A percentile compares a stretch with the other conserved stretches of the same genome.
These are phyloP conservation scores for Rhabdomys dilectus DNA, from an alignment of 2,113 vertebrate species.

Conservation along the genomic window DNA sequence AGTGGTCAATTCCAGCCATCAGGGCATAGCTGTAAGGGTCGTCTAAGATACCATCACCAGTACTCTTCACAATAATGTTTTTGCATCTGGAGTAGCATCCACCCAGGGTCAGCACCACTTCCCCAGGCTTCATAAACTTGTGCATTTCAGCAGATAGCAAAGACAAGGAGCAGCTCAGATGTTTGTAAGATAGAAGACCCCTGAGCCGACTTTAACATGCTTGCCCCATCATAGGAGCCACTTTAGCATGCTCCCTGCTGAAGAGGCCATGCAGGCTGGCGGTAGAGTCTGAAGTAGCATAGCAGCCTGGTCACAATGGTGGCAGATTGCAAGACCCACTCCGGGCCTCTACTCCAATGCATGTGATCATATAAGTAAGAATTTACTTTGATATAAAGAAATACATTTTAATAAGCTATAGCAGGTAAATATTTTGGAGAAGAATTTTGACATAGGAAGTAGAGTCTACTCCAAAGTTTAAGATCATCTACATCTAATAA, in stretches of 20 bases:
- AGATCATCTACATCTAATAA: neutral
- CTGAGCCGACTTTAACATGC: neutral
- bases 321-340: neutral
- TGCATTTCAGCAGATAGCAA: slow-evolving; percentile 91
- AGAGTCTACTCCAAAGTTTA: neutral
- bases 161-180: neutral
- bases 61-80: slow-evolving; percentile 98
- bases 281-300: neutral
- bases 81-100: slow-evolving; percentile 98
- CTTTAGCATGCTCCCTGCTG: neutral
- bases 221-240: neutral
- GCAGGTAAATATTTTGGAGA: neutral
- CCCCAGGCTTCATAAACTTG: slow-evolving; percentile 99
- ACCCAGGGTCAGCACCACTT: slow-evolving; percentile 97
- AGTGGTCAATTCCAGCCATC: slow-evolving; percentile 97
- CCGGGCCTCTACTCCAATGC: neutral
- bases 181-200: neutral
- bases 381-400: neutral
- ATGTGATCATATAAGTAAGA: neutral
- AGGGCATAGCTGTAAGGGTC: slow-evolving; percentile 98
- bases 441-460: neutral
- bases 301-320: slow-evolving; percentile 57
- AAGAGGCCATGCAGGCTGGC: neutral
- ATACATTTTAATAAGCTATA: neutral
- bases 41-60: slow-evolving; percentile 96